Percentiles rank a stretch among this genome's conserved stretches.
phyloP scores from a whole-genome alignment of 2,797 vertebrate species.

The Neolamprologus multifasciatus region DNA sequence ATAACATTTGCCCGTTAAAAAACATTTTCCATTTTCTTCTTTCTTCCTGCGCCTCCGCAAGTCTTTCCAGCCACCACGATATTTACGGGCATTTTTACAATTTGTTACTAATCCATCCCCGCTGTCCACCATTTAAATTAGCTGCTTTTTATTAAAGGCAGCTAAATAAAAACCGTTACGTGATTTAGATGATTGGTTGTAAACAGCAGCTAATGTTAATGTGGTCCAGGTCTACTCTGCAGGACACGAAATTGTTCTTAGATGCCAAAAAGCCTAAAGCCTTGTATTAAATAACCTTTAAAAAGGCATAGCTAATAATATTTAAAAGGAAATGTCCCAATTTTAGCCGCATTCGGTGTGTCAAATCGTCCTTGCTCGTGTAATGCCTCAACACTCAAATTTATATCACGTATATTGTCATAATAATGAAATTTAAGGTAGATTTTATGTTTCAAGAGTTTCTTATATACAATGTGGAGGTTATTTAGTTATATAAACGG shows the following conservation, averaged over 20 bases:
- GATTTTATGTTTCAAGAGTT: neutral
- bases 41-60: constrained; percentile 33
- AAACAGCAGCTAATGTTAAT: neutral
- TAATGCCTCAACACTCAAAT: neutral
- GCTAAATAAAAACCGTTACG: neutral
- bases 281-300: neutral
- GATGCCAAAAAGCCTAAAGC: neutral
- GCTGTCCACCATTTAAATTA: neutral
- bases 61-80: neutral
- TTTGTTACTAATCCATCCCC: rapidly evolving
- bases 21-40: constrained; percentile 3
- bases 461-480: rapidly evolving
- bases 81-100: neutral
- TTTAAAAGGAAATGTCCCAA: rapidly evolving
- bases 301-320: neutral
- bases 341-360: neutral
- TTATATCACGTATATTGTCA: neutral
- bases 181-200: neutral
- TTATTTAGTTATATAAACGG: neutral
- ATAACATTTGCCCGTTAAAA: neutral
- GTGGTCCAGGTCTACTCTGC: neutral
- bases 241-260: neutral
- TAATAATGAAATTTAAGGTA: neutral
- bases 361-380: constrained; percentile 9
- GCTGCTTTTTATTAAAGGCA: neutral